phyloP scores from a whole-genome alignment of 2,797 vertebrate species.

The Gouania willdenowi region DNA sequence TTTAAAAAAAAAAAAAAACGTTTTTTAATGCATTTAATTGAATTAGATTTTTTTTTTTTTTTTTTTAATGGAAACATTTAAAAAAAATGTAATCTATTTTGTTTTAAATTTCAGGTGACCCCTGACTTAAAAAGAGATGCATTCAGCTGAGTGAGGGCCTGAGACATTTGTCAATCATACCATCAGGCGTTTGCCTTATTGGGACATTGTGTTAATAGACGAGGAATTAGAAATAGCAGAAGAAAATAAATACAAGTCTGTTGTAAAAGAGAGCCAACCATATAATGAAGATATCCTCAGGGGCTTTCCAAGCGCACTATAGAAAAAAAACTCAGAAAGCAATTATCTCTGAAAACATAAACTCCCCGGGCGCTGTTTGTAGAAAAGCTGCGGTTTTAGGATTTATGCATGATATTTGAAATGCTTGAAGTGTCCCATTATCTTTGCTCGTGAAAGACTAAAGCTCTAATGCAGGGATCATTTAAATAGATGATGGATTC shows the following conservation, averaged over 20 bases:
- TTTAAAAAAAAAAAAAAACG: no score
- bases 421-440: conserved; percentile 15
- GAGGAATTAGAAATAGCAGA: conserved; percentile 10
- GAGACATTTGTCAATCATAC: conserved; percentile 12
- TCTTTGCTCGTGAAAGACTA: conserved; percentile 4
- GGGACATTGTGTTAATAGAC: conserved; percentile 6
- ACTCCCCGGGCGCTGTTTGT: conserved; percentile 13
- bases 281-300: conserved; percentile 7
- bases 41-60: no score
- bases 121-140: conserved; percentile 27
- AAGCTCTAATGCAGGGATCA: conserved; percentile 1
- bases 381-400: conserved; percentile 25
- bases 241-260: conserved; percentile 11
- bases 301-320: conserved; percentile 34
- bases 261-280: conserved; percentile 3
- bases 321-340: conserved; percentile 9
- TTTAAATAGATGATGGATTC: no score
- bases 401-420: conserved; percentile 19
- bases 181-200: conserved; percentile 4
- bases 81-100: no score
- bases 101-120: no score
- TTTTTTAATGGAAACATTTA: no score
- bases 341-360: conserved; percentile 11
- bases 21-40: no score
- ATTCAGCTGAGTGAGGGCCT: conserved; percentile 4